These are phyloP conservation scores for Uropetala carovei DNA, from an alignment of 2,888 invertebrate species.

Conservation along the genomic window DNA sequence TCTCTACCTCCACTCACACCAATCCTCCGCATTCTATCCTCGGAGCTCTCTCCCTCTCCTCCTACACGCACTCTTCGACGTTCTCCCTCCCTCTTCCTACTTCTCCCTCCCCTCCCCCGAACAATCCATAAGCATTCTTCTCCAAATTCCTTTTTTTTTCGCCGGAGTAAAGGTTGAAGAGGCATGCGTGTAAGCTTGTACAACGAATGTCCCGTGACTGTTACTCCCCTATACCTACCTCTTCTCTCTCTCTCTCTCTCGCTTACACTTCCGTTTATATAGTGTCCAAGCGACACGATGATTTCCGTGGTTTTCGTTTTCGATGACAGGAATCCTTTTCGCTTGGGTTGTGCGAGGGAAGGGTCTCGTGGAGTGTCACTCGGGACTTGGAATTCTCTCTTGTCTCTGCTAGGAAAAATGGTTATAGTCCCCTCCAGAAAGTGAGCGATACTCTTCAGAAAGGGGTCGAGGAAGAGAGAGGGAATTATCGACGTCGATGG, in stretches of 20 bases:
- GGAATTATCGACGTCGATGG: too few species aligned
- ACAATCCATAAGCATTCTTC: too few species aligned
- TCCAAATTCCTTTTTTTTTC: neutral
- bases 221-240: neutral
- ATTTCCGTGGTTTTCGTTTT: neutral
- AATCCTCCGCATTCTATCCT: neutral
- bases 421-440: neutral
- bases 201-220: neutral
- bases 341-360: neutral
- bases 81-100: too few species aligned
- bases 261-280: neutral
- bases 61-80: too few species aligned
- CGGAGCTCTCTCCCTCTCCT: neutral
- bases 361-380: neutral
- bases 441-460: neutral
- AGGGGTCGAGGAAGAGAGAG: too few species aligned
- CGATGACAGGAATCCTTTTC: slow-evolving; percentile 3
- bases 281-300: neutral
- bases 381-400: neutral
- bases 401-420: neutral
- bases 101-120: too few species aligned
- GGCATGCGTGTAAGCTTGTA: neutral
- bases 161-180: neutral
- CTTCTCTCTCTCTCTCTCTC: too few species aligned
- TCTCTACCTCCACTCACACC: neutral